Percentiles rank a stretch among this genome's conserved stretches.
phyloP scores from a whole-genome alignment of 2,888 invertebrate genomes.

The Priocnemis perturbator region DNA sequence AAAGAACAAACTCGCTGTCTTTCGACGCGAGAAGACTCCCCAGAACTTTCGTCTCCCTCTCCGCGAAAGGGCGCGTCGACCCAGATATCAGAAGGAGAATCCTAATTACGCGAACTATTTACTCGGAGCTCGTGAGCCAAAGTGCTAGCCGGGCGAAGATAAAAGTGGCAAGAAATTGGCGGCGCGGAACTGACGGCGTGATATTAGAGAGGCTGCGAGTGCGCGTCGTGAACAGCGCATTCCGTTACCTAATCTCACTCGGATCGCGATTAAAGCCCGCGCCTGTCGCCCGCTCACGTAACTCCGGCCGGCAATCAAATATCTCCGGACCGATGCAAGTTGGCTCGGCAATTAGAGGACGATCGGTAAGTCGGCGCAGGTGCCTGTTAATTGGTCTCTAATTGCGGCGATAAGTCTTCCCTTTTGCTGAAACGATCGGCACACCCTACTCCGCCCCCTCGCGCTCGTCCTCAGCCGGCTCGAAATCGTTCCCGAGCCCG shows the following conservation, averaged over 20 bases:
- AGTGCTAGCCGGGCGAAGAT: no score
- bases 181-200: no score
- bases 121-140: slow-evolving; percentile 11
- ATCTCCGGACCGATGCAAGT: slow-evolving; percentile 40
- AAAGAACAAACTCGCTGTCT: no score
- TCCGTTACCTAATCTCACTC: neutral
- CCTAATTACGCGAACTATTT: slow-evolving; percentile 10
- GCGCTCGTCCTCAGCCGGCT: no score
- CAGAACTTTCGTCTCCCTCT: no score
- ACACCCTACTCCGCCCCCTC: neutral
- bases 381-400: slow-evolving; percentile 56
- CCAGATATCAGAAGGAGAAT: no score
- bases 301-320: slow-evolving; percentile 43
- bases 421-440: slow-evolving; percentile 33
- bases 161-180: no score
- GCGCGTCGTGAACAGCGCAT: no score
- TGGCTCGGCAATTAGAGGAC: slow-evolving; percentile 50
- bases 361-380: slow-evolving; percentile 48
- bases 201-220: no score
- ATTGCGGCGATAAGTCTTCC: slow-evolving; percentile 56
- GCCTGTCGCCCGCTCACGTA: slow-evolving; percentile 25
- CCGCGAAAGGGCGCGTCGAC: no score
- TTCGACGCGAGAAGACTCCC: no score
- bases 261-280: slow-evolving; percentile 24
- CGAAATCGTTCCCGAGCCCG: slow-evolving; percentile 12